Conservation (phyloP, 2,797 vertebrate species). For the Oceanodroma leucorhoa region DNA sequence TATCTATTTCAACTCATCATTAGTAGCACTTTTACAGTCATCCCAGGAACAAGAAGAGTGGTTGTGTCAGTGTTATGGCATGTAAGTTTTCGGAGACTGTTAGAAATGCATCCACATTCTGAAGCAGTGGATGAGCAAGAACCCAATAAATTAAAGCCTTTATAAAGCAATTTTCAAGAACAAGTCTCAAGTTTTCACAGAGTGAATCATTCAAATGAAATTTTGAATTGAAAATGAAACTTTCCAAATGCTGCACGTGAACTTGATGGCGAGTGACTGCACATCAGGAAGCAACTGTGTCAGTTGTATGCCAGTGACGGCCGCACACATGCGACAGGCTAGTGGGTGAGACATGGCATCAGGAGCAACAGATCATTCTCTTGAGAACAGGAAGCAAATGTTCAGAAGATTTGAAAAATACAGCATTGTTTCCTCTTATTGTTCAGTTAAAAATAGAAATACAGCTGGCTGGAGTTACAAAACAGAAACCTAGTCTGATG, state of each 20-base stretch:
- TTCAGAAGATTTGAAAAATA: not conserved
- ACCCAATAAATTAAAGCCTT: not conserved
- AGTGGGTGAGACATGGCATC: not conserved
- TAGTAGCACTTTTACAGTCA: not conserved
- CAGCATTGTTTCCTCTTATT: not conserved
- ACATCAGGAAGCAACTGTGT: not conserved
- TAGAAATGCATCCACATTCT: not conserved
- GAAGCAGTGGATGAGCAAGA: not conserved
- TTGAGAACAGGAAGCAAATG: not conserved
- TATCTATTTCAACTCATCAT: not conserved
- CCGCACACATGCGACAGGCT: not conserved
- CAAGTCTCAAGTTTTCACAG: not conserved
- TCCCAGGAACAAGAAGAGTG: not conserved
- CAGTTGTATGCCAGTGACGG: not conserved
- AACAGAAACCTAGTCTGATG: not conserved
- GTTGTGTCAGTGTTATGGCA: not conserved
- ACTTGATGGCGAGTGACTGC: not conserved
- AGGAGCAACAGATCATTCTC: not conserved
- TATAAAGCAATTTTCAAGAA: not conserved
- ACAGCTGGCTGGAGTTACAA: not conserved
- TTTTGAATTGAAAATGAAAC: too few species aligned
- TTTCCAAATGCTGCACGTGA: not conserved
- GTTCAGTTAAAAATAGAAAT: not conserved
- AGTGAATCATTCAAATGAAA: not conserved
- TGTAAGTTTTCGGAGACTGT: not conserved